Evolutionary conservation across 2,797 vertebrate species (phyloP), one percentile per base, ranked within the genome.

Genomic region (Dermochelys coriacea): DNA sequence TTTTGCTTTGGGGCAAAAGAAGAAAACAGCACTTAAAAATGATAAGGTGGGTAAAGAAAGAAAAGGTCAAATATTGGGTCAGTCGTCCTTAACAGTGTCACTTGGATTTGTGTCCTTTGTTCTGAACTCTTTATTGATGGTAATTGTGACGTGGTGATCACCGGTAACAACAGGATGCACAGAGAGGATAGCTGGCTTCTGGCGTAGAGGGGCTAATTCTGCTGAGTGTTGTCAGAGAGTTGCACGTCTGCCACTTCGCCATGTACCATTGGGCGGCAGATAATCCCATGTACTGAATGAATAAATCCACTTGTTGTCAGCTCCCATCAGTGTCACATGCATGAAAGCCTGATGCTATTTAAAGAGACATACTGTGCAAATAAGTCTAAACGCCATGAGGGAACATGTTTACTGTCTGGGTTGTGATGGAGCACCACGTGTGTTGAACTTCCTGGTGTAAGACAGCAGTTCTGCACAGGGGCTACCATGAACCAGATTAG

Each of bases 231-330:
- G 96, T 93, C 95, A 87, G 86, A 75, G 89, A 49, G 61, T 85
- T 71, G 68, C 79, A 37, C 2, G n/a, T 96, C 96, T 95, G 89
- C 92, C 93, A 91, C 83, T 87, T 91, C 92, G 92, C 90, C 90
- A 85, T 47, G 91, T 97, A 95, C 89, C 93, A 96, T 88, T 0
- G 0, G 91, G 84, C 95, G 95, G 90, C 93, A 75, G 94, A 96
- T 97, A 91, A 96, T 95, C 93, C 88, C 91, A 68, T 93, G 82
- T 83, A 80, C 91, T 95, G 95, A 95, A 95, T 82, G 95, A 96
- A 93, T 91, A 97, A 96, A 96, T 96, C 95, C 91, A 91, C 86
- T 96, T 92, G 84, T 86, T 97, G 97, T 97, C 97, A 96, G 87
- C 90, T 97, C 92, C 95, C 89, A 97, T 97, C 96, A 97, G 87